These are phyloP conservation scores for Hydrotaea diabolus DNA, from an alignment of 2,888 invertebrate genomes.

Conservation along the genomic window DNA sequence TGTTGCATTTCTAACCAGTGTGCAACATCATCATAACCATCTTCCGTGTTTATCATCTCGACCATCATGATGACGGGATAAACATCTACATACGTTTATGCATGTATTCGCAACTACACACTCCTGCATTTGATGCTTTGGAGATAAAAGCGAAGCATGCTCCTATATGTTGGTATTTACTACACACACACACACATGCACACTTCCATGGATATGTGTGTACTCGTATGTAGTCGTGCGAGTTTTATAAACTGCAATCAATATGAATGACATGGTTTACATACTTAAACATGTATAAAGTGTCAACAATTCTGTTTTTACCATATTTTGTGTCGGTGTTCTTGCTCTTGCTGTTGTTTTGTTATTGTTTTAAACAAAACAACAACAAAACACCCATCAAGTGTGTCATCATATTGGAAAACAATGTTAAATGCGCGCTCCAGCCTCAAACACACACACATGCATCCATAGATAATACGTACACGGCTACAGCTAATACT, in stretches of 20 bases:
- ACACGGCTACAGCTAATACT: not conserved
- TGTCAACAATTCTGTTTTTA: conserved; percentile 44
- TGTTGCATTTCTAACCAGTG: not conserved
- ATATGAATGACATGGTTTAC: conserved; percentile 47
- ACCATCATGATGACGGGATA: not conserved
- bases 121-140: not conserved
- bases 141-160: not conserved
- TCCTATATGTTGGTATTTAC: not conserved
- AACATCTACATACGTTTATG: not conserved
- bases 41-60: not conserved
- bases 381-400: conserved; percentile 12
- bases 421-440: conserved; percentile 15
- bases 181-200: not conserved
- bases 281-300: conserved; percentile 48
- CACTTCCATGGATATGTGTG: too few species aligned
- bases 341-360: conserved; percentile 20
- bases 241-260: conserved; percentile 21
- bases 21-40: not conserved
- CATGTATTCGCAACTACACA: not conserved
- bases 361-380: conserved; percentile 14
- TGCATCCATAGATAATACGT: not conserved
- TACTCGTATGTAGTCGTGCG: not conserved
- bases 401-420: conserved; percentile 24
- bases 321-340: conserved; percentile 21
- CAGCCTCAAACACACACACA: not conserved